Conservation (phyloP, 1,140 invertebrate genomes). For the Trachelipus rathkii region DNA sequence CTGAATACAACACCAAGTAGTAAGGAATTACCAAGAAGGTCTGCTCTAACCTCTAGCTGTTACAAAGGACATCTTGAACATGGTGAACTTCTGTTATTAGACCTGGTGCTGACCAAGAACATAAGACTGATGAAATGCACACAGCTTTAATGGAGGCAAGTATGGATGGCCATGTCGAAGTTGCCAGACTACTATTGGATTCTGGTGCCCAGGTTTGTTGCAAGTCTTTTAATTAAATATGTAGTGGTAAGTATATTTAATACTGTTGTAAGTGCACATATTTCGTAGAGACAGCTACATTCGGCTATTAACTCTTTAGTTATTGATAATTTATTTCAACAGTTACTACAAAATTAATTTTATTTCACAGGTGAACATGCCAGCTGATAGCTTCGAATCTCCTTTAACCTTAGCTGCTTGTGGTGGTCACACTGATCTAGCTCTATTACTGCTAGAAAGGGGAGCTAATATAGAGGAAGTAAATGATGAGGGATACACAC, state of each 20-base stretch:
- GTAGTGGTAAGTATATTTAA: no score
- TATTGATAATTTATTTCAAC: neutral
- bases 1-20: conserved; percentile 97
- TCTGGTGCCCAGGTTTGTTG: conserved; percentile 82
- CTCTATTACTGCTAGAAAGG: conserved; percentile 87
- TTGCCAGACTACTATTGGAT: conserved; percentile 84
- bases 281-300: no score
- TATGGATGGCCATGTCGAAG: conserved; percentile 98
- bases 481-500: conserved; percentile 99
- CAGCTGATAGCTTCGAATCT: conserved; percentile 98
- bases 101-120: conserved; percentile 91
- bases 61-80: conserved; percentile 97
- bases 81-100: conserved; percentile 93
- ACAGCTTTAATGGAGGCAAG: conserved; percentile 99
- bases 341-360: neutral
- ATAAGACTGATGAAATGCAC: conserved; percentile 99
- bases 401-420: conserved; percentile 95
- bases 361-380: conserved; percentile 81
- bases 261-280: no score
- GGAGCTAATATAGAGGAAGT: conserved; percentile 98
- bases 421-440: conserved; percentile 95
- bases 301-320: no score
- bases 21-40: conserved; percentile 97
- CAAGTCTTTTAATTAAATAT: no score
- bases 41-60: conserved; percentile 91